A percentile compares a stretch with the other conserved stretches of the same genome.
phyloP scores from a whole-genome alignment of 2,888 invertebrate genomes.

The Nomada goodeniana region DNA sequence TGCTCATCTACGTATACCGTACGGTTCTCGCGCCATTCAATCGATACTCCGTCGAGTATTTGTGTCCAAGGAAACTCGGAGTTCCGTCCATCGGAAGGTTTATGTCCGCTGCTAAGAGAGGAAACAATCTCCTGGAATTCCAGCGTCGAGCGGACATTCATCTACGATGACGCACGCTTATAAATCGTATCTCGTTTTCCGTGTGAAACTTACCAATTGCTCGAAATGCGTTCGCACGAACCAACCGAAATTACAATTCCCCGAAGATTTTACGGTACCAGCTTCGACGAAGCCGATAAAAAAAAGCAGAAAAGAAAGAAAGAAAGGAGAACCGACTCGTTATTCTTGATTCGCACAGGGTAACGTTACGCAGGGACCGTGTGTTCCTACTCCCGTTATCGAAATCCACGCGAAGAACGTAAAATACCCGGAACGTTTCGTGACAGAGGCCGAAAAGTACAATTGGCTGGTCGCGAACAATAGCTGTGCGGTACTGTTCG shows the following conservation, averaged over 20 bases:
- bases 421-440: background rate
- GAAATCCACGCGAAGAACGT: slow-evolving; percentile 49
- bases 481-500: background rate
- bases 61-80: slow-evolving; percentile 25
- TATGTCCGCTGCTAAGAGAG: background rate
- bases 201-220: slow-evolving; percentile 13
- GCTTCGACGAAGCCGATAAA: slow-evolving; percentile 39
- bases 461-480: background rate
- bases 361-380: slow-evolving; percentile 43
- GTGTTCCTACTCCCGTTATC: slow-evolving; percentile 59
- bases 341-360: slow-evolving; percentile 41
- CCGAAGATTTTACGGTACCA: slow-evolving; percentile 37
- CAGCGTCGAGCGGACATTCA: background rate
- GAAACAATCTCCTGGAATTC: slow-evolving; percentile 19
- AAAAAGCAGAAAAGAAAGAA: background rate
- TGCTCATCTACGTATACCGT: slow-evolving; percentile 12
- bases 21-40: slow-evolving; percentile 23
- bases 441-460: slow-evolving; percentile 24
- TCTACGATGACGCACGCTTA: slow-evolving; percentile 1
- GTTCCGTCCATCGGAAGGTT: slow-evolving; percentile 2
- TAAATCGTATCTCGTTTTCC: slow-evolving; percentile 11
- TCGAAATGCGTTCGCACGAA: slow-evolving; percentile 7
- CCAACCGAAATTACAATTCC: slow-evolving; percentile 43
- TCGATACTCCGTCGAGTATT: slow-evolving; percentile 10
- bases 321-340: slow-evolving; percentile 19